These are phyloP conservation scores for Cetonia aurata DNA, from an alignment of 2,888 invertebrate species.

Conservation along the genomic window DNA sequence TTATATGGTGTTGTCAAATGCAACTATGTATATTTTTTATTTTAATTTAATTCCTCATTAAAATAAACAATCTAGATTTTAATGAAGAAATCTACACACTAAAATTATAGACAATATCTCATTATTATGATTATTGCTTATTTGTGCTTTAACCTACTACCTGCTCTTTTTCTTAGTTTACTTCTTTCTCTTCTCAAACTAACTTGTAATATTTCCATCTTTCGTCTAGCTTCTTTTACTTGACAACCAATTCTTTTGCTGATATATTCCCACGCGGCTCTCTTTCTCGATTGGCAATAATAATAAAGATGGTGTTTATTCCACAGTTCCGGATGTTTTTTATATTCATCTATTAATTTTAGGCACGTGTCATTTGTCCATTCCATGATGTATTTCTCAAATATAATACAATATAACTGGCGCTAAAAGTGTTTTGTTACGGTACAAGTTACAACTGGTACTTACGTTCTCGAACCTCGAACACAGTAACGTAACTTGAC, in stretches of 20 bases:
- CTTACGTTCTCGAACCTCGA: too few species aligned
- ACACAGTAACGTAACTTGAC: too few species aligned
- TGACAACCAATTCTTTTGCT: slow-evolving; percentile 6
- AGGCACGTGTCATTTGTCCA: slow-evolving; percentile 12
- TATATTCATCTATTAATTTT: slow-evolving; percentile 17
- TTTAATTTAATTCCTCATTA: too few species aligned
- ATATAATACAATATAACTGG: too few species aligned
- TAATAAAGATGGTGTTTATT: slow-evolving; percentile 15
- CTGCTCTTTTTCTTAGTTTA: slow-evolving; percentile 15
- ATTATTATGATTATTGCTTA: neutral
- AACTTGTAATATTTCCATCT: slow-evolving; percentile 20
- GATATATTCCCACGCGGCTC: slow-evolving; percentile 20
- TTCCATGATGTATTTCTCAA: neutral
- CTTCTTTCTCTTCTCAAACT: slow-evolving; percentile 19
- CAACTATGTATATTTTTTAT: too few species aligned
- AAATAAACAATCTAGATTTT: too few species aligned
- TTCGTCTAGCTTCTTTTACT: slow-evolving; percentile 13
- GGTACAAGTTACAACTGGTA: too few species aligned
- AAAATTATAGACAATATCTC: neutral
- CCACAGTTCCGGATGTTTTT: slow-evolving; percentile 24
- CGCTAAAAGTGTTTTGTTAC: too few species aligned
- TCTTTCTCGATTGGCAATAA: slow-evolving; percentile 3
- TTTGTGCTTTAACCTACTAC: neutral
- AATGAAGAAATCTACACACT: too few species aligned
- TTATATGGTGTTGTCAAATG: too few species aligned